Evolutionary conservation across 1,140 invertebrate genomes (phyloP).

Genomic region (Spodoptera frugiperda): DNA sequence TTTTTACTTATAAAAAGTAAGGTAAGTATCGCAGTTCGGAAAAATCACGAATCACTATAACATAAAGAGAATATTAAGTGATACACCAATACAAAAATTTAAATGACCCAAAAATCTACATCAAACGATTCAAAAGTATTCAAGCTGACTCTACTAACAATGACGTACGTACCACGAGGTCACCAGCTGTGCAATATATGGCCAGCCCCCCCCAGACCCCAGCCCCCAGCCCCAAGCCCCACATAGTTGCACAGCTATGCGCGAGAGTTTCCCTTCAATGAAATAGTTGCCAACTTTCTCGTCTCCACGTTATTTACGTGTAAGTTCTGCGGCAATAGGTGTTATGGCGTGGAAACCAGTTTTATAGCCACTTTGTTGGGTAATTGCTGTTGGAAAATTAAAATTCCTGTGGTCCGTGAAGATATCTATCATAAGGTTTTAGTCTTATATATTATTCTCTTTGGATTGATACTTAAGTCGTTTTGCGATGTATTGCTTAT

Average conservation of each 20-base stretch:
- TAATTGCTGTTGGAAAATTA: constrained; percentile 25
- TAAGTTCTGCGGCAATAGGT: not conserved
- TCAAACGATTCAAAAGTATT: too few relatives aligned
- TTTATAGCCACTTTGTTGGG: constrained; percentile 28
- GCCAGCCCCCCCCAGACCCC: not conserved
- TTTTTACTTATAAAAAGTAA: too few relatives aligned
- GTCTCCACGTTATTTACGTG: constrained; percentile 18
- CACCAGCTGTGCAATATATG: not conserved
- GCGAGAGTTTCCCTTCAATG: constrained; percentile 17
- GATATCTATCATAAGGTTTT: not conserved
- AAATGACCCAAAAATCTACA: too few relatives aligned
- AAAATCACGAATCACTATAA: too few relatives aligned
- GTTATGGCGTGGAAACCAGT: not conserved
- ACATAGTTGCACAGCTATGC: constrained; percentile 23
- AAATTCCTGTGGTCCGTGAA: not conserved
- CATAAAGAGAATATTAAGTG: too few relatives aligned
- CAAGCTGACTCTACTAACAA: not conserved
- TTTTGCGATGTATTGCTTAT: too few relatives aligned
- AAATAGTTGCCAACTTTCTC: constrained; percentile 17
- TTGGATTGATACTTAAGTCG: too few relatives aligned
- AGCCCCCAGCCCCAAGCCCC: too few relatives aligned
- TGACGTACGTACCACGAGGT: not conserved
- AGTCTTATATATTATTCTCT: not conserved
- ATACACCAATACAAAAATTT: too few relatives aligned
- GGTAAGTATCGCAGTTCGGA: too few relatives aligned